Base-by-base conservation (phyloP, 2,113 vertebrate species). In the Dasypus novemcinctus region DNA sequence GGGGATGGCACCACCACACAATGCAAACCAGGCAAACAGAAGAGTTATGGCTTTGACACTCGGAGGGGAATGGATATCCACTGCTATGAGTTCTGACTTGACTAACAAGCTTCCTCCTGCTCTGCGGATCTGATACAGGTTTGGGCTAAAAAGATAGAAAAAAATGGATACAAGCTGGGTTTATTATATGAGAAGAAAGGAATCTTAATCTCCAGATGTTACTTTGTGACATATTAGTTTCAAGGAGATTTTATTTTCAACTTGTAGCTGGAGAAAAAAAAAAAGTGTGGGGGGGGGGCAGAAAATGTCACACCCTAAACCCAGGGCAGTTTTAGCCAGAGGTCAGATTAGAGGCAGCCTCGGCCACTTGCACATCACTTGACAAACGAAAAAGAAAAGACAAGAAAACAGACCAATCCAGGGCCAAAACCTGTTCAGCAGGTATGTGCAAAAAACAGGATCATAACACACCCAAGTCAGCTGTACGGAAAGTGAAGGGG, bases 41-140 rank as follows among this genome's bases (percentile, higher is more conserved):
- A 97, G 97, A 98, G 96, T 98, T 98, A 98, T 95, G 94, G 97
- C 97, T 97, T 91, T 97, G 97, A 97, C 97, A 96, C 96, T 95
- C 79, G 0, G 85, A 95, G 82, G 89, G 93, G 96, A 96, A 97
- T 97, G 94, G 96, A 97, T 89, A 92, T 59, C 94, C 74, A 91
- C 82, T 33, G 92, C 97, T 83, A 66, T 95, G 97, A 95, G 96
- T 96, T 96, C 97, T 95, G 94, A 96, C 96, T 97, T 89, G 92
- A 94, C 97, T 96, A 97, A 96, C 95, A 97, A 96, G 97, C 97
- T 95, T 94, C 74, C n/a, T 54, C 43, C 94, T 93, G 78, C 78
- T 97, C 95, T 94, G 61, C 76, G 92, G 46, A 91, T 90, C 89
- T 95, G 86, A 96, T 10, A 66, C 75, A n/a, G 80, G 75, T 93